phyloP scores from a whole-genome alignment of 2,113 vertebrate species.

The Reinhardtius hippoglossoides region DNA sequence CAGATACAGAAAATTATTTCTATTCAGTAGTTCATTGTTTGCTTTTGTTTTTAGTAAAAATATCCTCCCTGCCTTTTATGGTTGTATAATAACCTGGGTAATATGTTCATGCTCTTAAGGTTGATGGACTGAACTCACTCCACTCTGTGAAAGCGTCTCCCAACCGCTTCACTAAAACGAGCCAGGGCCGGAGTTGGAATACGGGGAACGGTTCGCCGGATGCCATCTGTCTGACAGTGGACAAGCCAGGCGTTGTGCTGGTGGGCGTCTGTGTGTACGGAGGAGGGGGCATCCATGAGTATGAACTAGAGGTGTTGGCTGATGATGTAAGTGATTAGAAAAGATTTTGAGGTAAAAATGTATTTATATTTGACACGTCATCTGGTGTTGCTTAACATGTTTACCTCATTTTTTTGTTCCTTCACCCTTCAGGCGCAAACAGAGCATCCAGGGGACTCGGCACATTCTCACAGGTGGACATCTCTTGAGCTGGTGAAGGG shows the following conservation, averaged over 20 bases:
- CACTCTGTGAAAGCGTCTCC: constrained; percentile 96
- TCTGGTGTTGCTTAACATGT: neutral
- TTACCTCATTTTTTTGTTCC: neutral
- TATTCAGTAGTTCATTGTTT: neutral
- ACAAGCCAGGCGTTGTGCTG: constrained; percentile 95
- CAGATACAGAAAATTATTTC: neutral
- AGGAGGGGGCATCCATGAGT: constrained; percentile 98
- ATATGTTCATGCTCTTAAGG: constrained; percentile 74
- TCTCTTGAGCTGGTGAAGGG: constrained; percentile 97
- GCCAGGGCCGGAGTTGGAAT: constrained; percentile 99
- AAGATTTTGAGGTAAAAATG: neutral
- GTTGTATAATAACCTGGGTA: neutral
- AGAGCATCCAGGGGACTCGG: constrained; percentile 93
- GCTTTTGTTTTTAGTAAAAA: neutral
- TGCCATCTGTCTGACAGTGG: constrained; percentile 96
- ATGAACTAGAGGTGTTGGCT: constrained; percentile 95
- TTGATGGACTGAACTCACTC: constrained; percentile 94
- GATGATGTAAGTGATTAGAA: constrained; percentile 89
- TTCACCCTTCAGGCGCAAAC: constrained; percentile 84
- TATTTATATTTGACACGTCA: neutral
- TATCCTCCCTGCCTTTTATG: neutral
- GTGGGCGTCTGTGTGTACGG: constrained; percentile 98
- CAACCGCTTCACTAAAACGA: constrained; percentile 97
- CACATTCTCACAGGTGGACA: constrained; percentile 98
- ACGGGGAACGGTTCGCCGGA: constrained; percentile 98